phyloP scores from a whole-genome alignment of 2,888 invertebrate species.

The Lithophane socia region DNA sequence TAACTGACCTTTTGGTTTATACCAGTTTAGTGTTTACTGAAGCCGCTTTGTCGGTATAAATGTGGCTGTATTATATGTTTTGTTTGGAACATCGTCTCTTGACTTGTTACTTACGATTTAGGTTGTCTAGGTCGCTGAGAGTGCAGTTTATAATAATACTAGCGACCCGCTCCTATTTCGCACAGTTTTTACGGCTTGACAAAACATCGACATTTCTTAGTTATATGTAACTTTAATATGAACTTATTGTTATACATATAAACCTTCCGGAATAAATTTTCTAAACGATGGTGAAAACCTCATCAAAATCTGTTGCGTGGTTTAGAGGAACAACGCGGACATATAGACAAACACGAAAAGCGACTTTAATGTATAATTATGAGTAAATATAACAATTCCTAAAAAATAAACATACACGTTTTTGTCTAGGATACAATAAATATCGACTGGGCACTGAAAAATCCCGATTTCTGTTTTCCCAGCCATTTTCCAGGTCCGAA shows the following conservation, averaged over 20 bases:
- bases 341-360: no score
- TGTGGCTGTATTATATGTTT: slow-evolving; percentile 22
- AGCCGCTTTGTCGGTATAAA: slow-evolving; percentile 39
- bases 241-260: no score
- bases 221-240: no score
- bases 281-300: no score
- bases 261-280: no score
- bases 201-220: no score
- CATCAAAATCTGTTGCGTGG: no score
- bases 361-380: no score
- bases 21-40: slow-evolving; percentile 59
- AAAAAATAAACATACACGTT: background rate
- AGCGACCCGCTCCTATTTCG: no score
- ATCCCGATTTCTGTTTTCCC: background rate
- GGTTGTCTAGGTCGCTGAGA: background rate
- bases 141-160: background rate
- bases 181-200: no score
- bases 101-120: background rate
- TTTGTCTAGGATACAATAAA: background rate
- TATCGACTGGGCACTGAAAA: background rate
- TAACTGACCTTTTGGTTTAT: slow-evolving; percentile 71
- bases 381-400: background rate
- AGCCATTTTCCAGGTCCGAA: background rate
- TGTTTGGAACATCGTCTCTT: slow-evolving; percentile 26
- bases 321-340: no score